These are phyloP conservation scores for Pipistrellus pygmaeus DNA, from an alignment of 2,797 vertebrate species.

Conservation along the genomic window DNA sequence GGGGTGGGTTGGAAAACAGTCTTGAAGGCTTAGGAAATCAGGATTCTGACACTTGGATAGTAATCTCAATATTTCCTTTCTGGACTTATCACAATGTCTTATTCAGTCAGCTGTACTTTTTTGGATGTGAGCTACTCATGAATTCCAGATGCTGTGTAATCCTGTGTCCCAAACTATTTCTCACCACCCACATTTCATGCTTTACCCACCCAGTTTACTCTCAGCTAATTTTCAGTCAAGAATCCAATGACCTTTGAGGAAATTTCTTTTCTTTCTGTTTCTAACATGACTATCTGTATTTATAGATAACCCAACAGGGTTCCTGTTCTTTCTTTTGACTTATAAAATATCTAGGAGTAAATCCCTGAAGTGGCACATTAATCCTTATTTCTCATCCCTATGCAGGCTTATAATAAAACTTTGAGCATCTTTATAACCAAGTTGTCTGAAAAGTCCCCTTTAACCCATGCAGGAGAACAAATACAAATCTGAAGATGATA, in stretches of 20 bases:
- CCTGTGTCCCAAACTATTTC: neutral
- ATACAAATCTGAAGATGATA: neutral
- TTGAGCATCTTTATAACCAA: neutral
- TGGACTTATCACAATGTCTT: neutral
- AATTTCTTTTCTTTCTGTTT: constrained; percentile 48
- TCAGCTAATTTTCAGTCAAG: constrained; percentile 45
- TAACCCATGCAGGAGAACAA: neutral
- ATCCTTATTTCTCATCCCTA: neutral
- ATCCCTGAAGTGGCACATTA: neutral
- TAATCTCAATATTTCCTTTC: neutral
- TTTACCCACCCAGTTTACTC: neutral
- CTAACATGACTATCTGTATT: constrained; percentile 21
- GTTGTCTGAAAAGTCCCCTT: neutral
- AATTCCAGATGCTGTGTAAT: neutral
- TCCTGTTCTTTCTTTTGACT: neutral
- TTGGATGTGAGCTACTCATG: neutral
- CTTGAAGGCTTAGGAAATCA: neutral
- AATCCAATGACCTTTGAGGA: constrained; percentile 54
- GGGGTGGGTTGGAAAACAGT: too few relatives aligned
- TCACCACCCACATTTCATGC: neutral
- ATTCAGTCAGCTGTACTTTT: neutral
- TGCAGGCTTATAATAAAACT: neutral
- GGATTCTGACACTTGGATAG: too few relatives aligned
- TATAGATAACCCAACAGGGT: constrained; percentile 26
- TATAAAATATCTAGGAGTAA: constrained; percentile 19